These are phyloP conservation scores for Nautilus pompilius DNA, from an alignment of 1,140 invertebrate species.

Conservation along the genomic window DNA sequence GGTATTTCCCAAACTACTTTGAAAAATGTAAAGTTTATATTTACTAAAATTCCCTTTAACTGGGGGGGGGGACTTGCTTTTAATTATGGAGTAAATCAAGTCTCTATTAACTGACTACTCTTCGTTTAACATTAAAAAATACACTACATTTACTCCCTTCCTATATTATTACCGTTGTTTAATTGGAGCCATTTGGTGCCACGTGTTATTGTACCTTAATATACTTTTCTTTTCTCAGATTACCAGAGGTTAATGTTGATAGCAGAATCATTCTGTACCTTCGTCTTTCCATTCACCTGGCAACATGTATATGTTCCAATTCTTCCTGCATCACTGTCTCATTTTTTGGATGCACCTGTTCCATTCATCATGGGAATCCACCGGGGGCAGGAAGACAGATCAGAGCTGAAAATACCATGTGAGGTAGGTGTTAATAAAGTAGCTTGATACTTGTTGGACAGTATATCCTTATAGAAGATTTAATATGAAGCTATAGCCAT, in stretches of 20 bases:
- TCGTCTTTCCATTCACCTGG: constrained; percentile 95
- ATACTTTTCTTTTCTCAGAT: constrained; percentile 62
- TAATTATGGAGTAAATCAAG: no score
- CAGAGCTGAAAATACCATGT: constrained; percentile 61
- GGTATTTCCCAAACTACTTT: no score
- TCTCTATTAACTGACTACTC: neutral
- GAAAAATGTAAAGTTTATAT: no score
- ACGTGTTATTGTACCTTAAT: no score
- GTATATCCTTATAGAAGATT: neutral
- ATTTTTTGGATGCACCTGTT: constrained; percentile 98
- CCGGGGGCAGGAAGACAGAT: constrained; percentile 51
- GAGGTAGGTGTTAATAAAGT: constrained; percentile 56
- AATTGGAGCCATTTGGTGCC: no score
- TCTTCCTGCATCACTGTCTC: constrained; percentile 87
- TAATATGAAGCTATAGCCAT: neutral
- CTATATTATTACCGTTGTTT: no score
- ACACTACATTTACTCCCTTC: neutral
- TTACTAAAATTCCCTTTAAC: no score
- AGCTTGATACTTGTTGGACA: neutral
- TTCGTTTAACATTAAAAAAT: neutral
- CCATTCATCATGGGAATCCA: constrained; percentile 95
- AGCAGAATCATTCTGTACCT: constrained; percentile 84
- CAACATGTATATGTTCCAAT: constrained; percentile 99
- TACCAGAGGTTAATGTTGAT: constrained; percentile 95
- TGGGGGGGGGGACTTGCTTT: no score